These are phyloP conservation scores for Eupithecia pulchellata DNA, from an alignment of 2,888 invertebrate genomes.

Conservation along the genomic window DNA sequence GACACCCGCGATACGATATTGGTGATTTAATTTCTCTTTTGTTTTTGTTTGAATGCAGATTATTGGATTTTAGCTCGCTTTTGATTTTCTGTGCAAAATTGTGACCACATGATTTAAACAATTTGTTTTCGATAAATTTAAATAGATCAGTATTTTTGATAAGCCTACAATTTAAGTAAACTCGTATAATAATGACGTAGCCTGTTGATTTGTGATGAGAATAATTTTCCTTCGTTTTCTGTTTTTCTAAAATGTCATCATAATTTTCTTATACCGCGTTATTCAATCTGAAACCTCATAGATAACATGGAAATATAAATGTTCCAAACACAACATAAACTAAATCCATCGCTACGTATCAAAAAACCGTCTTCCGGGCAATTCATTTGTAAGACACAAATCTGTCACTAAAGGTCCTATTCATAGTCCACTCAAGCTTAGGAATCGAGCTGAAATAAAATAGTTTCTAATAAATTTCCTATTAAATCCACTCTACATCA, in stretches of 20 bases:
- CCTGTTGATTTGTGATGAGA: background rate
- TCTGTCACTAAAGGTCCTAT: slow-evolving; percentile 77
- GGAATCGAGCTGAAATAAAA: slow-evolving; percentile 75
- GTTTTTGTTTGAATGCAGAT: slow-evolving; percentile 54
- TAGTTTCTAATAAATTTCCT: slow-evolving; percentile 76
- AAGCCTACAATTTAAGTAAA: background rate
- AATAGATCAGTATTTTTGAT: background rate
- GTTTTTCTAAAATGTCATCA: background rate
- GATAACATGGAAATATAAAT: slow-evolving; percentile 38
- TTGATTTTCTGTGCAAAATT: slow-evolving; percentile 35
- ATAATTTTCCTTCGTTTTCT: background rate
- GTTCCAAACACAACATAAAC: slow-evolving; percentile 52
- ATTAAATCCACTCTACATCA: slow-evolving; percentile 69
- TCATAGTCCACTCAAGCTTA: slow-evolving; percentile 67
- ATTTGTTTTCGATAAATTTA: background rate
- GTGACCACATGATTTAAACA: slow-evolving; percentile 23
- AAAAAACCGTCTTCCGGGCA: slow-evolving; percentile 63
- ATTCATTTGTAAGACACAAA: slow-evolving; percentile 78
- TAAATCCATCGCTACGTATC: slow-evolving; percentile 60
- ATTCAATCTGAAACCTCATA: slow-evolving; percentile 3
- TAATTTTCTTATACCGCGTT: background rate
- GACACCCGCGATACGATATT: slow-evolving; percentile 54
- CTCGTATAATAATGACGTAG: background rate
- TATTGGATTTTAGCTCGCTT: slow-evolving; percentile 34
- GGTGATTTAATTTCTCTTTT: slow-evolving; percentile 68